Evolutionary conservation across 2,797 vertebrate species (phyloP).

Genomic region (Rhabdophis nuchalis): DNA sequence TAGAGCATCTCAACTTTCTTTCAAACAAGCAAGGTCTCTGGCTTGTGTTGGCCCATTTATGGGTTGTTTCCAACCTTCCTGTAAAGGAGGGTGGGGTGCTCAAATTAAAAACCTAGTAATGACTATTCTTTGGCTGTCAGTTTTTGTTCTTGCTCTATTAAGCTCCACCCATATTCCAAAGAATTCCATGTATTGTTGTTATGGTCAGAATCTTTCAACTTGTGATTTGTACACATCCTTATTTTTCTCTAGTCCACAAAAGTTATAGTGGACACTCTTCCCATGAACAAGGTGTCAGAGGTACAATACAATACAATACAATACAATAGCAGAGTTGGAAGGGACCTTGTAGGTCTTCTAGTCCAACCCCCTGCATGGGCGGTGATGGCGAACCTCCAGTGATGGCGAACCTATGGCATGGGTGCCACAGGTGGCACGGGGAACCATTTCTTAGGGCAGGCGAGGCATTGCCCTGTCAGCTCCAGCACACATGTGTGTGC

Average conservation of each 20-base stretch:
- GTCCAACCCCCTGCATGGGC: too few relatives aligned
- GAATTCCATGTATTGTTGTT: neutral
- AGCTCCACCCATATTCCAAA: conserved; percentile 19
- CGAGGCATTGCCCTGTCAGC: too few relatives aligned
- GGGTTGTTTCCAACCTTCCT: neutral
- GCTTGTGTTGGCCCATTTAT: neutral
- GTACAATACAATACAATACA: too few relatives aligned
- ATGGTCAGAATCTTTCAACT: neutral
- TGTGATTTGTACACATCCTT: neutral
- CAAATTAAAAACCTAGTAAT: neutral
- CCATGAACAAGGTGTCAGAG: neutral
- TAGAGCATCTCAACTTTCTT: too few relatives aligned
- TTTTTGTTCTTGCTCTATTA: neutral
- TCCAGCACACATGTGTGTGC: too few relatives aligned
- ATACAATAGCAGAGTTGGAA: too few relatives aligned
- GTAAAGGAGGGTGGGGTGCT: neutral
- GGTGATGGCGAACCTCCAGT: too few relatives aligned
- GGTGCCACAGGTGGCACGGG: too few relatives aligned
- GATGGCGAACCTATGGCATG: too few relatives aligned
- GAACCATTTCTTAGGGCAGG: too few relatives aligned
- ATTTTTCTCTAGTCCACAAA: neutral
- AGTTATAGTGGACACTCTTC: neutral
- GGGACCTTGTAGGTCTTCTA: too few relatives aligned
- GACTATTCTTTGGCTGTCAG: neutral
- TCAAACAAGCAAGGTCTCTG: too few relatives aligned